Base-by-base conservation (phyloP, 2,888 invertebrate species). In the Diogma glabrata region DNA sequence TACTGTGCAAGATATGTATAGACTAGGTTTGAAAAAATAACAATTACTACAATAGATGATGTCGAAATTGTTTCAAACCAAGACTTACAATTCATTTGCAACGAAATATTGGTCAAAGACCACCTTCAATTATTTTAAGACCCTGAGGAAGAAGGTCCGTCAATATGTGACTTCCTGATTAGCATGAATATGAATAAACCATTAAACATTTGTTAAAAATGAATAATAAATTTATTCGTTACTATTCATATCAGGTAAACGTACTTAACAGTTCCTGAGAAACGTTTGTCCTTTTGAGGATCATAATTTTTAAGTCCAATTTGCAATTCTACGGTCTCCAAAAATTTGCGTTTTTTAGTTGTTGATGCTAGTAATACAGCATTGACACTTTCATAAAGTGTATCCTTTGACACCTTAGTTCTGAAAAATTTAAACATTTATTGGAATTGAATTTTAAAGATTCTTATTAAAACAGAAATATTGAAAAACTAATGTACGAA, bases 281-380 rank as follows among this genome's bases (percentile, higher is more conserved):
- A 99, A 93, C 99, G 97, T 78, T 99, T 99, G 78, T 99, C 99
- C 88, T 99, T 99, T 73, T 96, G 96, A 59, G 99, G 97, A 77
- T 99, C 99, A 81, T 99, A 99, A 75, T 99, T 99, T 85, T 99
- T 99, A 76, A 99, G 76, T 66, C 95, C 95, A 64, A 99, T 94
- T 77, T 99, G 99, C 52, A 99, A 78, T 74, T 99, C 99, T 40
- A 99, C 93, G 0, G 96, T 94, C 73, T 99, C 97, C 67, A 93
- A 75, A 72, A 99, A 99, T 61, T 87, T 86, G 63, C 95, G 83
- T 72, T 95, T 94, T 72, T 92, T 90, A n/a, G 22, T 83, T 63
- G 81, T 76, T 0, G 94, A 84, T 54, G 78, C 61, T 55, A 83
- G 81, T 52, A 99, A 72, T 6, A 93, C 81, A 4, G 76, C 79